Base-by-base conservation (phyloP, 2,888 invertebrate species). In the Scaptodrosophila latifasciaeformis region DNA sequence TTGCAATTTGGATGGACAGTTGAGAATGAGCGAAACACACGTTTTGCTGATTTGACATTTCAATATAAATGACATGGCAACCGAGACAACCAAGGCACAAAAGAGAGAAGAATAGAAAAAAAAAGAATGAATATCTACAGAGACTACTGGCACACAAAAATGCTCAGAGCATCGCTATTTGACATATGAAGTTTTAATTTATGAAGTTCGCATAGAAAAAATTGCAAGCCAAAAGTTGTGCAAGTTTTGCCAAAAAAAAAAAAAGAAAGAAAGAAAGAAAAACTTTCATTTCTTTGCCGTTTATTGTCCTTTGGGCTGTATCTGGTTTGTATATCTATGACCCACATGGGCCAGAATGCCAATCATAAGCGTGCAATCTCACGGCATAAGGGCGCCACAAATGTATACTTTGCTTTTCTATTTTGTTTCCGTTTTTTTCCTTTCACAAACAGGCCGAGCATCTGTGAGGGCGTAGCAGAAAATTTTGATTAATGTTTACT, bases 401-500 rank as follows among this genome's bases (percentile, higher is more conserved):
- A 70, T 12, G 69, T 67, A 67, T 67, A 69, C 60, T 65, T 62
- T 55, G 52, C 13, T 43, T 43, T 43, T 43, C n/a, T n/a, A n/a
- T n/a, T n/a, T n/a, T n/a, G n/a, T n/a, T n/a, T n/a, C n/a, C n/a
- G n/a, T n/a, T n/a, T n/a, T 0, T 12, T 27, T 6, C 27, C 5
- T 9, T 43, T 21, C 43, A 24, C 27, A 43, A 24, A 43, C 27
- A 9, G 6, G 40, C 21, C 19, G 19, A 2, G 21, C n/a, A 40
- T 45, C 44, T 49, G 49, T 43, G 54, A 49, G 45, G 51, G 54
- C 52, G 17, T 7, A 49, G 37, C 30, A 42, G 59, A 70, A 70
- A 80, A 76, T 67, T 74, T 83, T 83, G 82, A 83, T 83, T 83
- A 83, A 83, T 83, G 82, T 81, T 83, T 76, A 76, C 81, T 83